Evolutionary conservation across 2,888 invertebrate species (phyloP), one percentile per base, ranked within the genome.

Genomic region (Aphidoletes aphidimyza): DNA sequence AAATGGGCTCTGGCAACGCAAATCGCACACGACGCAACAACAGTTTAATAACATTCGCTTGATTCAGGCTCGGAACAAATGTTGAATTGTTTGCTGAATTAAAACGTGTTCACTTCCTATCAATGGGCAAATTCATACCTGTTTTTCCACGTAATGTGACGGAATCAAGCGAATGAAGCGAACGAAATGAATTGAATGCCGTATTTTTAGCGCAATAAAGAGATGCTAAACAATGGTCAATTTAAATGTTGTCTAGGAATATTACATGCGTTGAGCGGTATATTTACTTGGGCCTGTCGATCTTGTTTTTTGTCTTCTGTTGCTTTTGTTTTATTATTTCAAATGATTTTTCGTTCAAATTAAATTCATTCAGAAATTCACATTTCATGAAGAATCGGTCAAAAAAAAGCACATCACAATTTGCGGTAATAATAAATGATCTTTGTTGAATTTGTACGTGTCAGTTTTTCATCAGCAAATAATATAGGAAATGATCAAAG

Each of bases 151-250:
- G 26, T 47, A 2, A 54, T 22, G 69, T 14, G 19, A 26, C 69
- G 30, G 14, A 30, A 69, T 54, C 22, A 22, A 5, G 34, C 11
- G 69, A n/a, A 69, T 26, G 30, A 69, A 9, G 30, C 69, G 30
- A 5, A 26, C n/a, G n/a, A n/a, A n/a, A n/a, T n/a, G n/a, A n/a
- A n/a, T n/a, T n/a, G n/a, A n/a, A 69, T 69, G 34, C 14, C 30
- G 69, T 69, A 30, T 69, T 69, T 30, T n/a, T 34, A 30, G 69
- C 30, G 26, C 69, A 69, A 69, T 14, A 69, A n/a, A 69, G 30
- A 69, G 69, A 69, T 5, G 11, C 34, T n/a, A 69, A 69, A 69
- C 69, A 69, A 69, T 69, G 69, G 69, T 30, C 69, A 69, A 69
- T 69, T 69, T 30, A 54, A 69, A 30, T 30, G 11, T 30, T 69